Evolutionary conservation across 2,113 vertebrate species (phyloP).

Genomic region (Macrotis lagotis): DNA sequence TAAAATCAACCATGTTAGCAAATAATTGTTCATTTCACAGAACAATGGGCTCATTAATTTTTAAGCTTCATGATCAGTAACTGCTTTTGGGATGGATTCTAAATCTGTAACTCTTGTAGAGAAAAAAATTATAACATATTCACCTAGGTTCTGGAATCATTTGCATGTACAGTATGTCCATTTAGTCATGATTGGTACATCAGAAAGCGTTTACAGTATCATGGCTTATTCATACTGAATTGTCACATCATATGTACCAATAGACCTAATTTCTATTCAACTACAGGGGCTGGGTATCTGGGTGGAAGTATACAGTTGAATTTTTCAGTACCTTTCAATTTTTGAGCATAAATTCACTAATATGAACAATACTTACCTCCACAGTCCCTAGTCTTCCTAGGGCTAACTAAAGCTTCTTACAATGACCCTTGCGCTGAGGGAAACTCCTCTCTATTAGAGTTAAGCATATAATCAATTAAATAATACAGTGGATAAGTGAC

Average conservation of each 20-base stretch:
- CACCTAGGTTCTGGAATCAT: neutral
- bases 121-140: neutral
- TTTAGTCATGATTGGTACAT: slow-evolving; percentile 72
- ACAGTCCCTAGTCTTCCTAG: neutral
- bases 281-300: neutral
- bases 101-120: neutral
- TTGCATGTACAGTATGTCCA: neutral
- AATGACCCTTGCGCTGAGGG: neutral
- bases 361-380: neutral
- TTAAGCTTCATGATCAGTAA: neutral
- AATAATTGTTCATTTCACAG: neutral
- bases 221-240: slow-evolving; percentile 78
- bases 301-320: neutral
- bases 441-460: neutral
- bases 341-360: neutral
- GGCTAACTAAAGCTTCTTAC: neutral
- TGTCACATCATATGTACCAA: slow-evolving; percentile 81
- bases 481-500: neutral
- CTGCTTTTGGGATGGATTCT: neutral
- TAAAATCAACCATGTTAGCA: slow-evolving; percentile 11
- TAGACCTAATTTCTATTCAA: neutral
- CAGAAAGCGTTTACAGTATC: slow-evolving; percentile 87
- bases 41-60: neutral
- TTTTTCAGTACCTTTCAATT: neutral
- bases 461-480: neutral